phyloP scores from a whole-genome alignment of 1,140 invertebrate species.

The Eciton burchellii region DNA sequence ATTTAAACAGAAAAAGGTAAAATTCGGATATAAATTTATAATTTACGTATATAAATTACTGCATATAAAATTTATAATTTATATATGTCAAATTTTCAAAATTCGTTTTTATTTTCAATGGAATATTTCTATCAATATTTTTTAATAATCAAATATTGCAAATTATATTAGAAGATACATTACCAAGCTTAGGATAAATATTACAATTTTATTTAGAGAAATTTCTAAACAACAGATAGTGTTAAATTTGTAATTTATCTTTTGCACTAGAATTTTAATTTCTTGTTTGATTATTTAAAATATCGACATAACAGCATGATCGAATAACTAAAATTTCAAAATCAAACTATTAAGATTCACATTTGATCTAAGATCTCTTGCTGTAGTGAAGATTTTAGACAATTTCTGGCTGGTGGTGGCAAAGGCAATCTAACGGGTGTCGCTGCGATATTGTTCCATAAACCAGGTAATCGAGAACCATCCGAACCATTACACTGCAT shows the following conservation, averaged over 20 bases:
- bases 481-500: conserved; percentile 98
- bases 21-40: too few species aligned
- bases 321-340: conserved; percentile 16
- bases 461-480: conserved; percentile 93
- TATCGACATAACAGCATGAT: neutral
- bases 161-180: neutral
- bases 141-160: neutral
- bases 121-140: neutral
- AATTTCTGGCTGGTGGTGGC: conserved; percentile 84
- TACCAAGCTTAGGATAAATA: neutral
- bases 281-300: conserved; percentile 1
- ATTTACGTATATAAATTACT: too few species aligned
- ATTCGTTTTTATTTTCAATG: neutral
- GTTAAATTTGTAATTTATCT: conserved; percentile 21
- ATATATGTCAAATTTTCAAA: too few species aligned
- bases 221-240: neutral
- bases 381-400: conserved; percentile 63
- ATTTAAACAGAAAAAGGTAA: too few species aligned
- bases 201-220: neutral
- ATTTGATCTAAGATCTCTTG: conserved; percentile 67
- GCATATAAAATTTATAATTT: too few species aligned
- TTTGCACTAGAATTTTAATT: conserved; percentile 25
- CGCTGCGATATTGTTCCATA: conserved; percentile 88
- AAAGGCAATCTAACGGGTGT: conserved; percentile 86
- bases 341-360: conserved; percentile 8